Evolutionary conservation across 1,140 invertebrate species (phyloP).

Genomic region (Samia ricini): DNA sequence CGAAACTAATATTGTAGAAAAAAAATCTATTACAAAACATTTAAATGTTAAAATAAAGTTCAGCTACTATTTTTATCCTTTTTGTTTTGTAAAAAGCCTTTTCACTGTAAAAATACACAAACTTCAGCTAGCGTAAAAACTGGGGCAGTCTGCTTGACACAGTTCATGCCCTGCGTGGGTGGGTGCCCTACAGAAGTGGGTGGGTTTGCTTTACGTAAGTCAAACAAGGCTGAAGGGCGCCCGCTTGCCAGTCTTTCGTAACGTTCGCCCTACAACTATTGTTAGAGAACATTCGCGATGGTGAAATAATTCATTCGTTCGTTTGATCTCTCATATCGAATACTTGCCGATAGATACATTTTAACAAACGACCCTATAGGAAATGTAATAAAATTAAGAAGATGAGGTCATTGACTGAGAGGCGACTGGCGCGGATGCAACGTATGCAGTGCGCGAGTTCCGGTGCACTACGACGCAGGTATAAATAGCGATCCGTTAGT

Average conservation of each 20-base stretch:
- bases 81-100: constrained; percentile 36
- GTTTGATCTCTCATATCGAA: background rate
- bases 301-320: constrained; percentile 21
- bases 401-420: constrained; percentile 72
- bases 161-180: constrained; percentile 60
- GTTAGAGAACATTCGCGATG: constrained; percentile 17
- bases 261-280: constrained; percentile 39
- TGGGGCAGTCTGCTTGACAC: constrained; percentile 63
- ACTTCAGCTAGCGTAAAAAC: constrained; percentile 39
- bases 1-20: too few species aligned
- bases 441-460: constrained; percentile 70
- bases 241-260: constrained; percentile 57
- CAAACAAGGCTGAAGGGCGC: constrained; percentile 64
- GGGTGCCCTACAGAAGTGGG: constrained; percentile 62
- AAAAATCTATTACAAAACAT: too few species aligned
- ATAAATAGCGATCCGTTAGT: constrained; percentile 76
- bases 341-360: background rate
- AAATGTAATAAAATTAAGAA: constrained; percentile 27
- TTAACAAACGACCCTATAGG: constrained; percentile 23
- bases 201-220: constrained; percentile 57
- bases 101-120: background rate
- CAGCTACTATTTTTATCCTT: background rate
- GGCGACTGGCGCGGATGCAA: constrained; percentile 59
- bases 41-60: background rate
- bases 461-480: constrained; percentile 73